These are phyloP conservation scores for Pygmarrhopalites habei DNA, from an alignment of 1,140 invertebrate species.

Conservation along the genomic window DNA sequence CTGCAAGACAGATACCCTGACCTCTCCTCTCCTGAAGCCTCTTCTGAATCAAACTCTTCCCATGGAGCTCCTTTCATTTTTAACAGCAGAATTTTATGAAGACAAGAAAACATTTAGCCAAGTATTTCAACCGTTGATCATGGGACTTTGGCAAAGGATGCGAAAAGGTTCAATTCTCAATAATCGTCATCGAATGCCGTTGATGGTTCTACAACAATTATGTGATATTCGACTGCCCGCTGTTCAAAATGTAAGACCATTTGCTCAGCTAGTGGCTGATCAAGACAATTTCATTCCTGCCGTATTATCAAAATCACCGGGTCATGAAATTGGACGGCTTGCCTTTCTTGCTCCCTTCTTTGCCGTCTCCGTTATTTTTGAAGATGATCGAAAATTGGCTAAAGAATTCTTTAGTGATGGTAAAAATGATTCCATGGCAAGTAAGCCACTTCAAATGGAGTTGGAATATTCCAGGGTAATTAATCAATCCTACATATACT, in stretches of 20 bases:
- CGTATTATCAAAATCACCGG: conserved; percentile 59
- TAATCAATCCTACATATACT: no score
- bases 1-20: conserved; percentile 32
- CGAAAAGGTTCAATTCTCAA: conserved; percentile 61
- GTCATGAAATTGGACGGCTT: conserved; percentile 71
- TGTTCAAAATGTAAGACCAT: conserved; percentile 53
- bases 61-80: conserved; percentile 58
- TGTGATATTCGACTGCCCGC: conserved; percentile 58
- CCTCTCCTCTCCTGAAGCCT: conserved; percentile 53
- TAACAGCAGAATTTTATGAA: conserved; percentile 57
- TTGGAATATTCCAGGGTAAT: conserved; percentile 59
- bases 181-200: conserved; percentile 60
- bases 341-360: conserved; percentile 86
- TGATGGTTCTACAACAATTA: conserved; percentile 59
- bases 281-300: conserved; percentile 62
- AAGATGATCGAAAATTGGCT: conserved; percentile 77
- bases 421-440: conserved; percentile 52
- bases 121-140: conserved; percentile 64
- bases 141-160: conserved; percentile 61
- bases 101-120: conserved; percentile 52
- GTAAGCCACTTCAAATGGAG: conserved; percentile 59
- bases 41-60: conserved; percentile 59
- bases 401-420: conserved; percentile 53
- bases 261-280: conserved; percentile 67
- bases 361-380: conserved; percentile 80